phyloP scores from a whole-genome alignment of 2,113 vertebrate genomes.

The Ophiodon elongatus region DNA sequence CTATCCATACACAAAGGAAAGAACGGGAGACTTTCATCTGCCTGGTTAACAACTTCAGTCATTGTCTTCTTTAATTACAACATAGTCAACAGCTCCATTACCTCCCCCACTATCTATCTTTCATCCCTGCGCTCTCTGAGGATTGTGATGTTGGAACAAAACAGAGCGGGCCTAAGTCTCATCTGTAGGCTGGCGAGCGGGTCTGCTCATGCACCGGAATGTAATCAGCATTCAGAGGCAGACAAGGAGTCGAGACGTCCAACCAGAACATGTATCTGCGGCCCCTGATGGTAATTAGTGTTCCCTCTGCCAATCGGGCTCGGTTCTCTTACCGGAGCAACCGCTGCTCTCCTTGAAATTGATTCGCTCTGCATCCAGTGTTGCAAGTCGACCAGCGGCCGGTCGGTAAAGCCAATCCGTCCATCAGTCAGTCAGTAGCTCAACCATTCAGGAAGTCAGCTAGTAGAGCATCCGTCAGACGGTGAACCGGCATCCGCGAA shows the following conservation, averaged over 20 bases:
- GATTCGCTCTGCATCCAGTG: conserved; percentile 50
- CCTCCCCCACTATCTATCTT: conserved; percentile 64
- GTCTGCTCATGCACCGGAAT: conserved; percentile 37
- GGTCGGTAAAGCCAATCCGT: conserved; percentile 10
- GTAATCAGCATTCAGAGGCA: conserved; percentile 70
- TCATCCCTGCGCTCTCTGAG: conserved; percentile 54
- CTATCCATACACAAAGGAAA: conserved; percentile 52
- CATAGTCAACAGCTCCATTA: conserved; percentile 76
- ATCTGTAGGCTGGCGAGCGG: conserved; percentile 64
- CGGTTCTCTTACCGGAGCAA: conserved; percentile 23
- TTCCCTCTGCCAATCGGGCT: conserved; percentile 53
- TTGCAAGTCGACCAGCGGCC: conserved; percentile 22
- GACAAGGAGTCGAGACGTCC: conserved; percentile 54
- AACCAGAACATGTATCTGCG: conserved; percentile 58
- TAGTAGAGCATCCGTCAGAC: conserved; percentile 4
- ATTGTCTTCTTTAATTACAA: conserved; percentile 80
- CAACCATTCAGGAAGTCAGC: conserved; percentile 24
- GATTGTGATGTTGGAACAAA: conserved; percentile 61
- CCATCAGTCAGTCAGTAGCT: conserved; percentile 39
- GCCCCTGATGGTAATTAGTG: conserved; percentile 68
- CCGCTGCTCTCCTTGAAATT: conserved; percentile 44
- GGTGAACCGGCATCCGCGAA: conserved; percentile 6
- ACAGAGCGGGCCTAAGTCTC: conserved; percentile 48
- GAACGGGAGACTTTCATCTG: conserved; percentile 66
- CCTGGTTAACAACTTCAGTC: conserved; percentile 76